These are phyloP conservation scores for Pangasius krempfi DNA, from an alignment of 2,797 vertebrate species.

Conservation along the genomic window DNA sequence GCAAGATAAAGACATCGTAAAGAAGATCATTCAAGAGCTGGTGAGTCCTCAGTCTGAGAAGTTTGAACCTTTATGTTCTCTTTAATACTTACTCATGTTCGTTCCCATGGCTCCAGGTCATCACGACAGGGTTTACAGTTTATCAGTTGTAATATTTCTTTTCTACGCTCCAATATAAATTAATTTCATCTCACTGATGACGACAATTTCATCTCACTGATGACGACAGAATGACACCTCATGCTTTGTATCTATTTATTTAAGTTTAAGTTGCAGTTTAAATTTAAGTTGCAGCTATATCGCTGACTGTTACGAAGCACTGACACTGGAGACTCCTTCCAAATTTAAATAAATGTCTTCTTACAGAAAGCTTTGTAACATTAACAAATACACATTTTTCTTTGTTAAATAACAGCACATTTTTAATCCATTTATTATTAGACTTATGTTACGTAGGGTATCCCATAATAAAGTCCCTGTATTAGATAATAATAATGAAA, in stretches of 20 bases:
- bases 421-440: neutral
- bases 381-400: neutral
- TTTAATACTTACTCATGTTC: neutral
- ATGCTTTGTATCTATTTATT: neutral
- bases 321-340: neutral
- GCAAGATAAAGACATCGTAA: slow-evolving; percentile 79
- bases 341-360: neutral
- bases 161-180: neutral
- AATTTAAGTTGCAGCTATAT: too few relatives aligned
- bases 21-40: slow-evolving; percentile 83
- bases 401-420: too few relatives aligned
- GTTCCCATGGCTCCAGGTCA: neutral
- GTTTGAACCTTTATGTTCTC: neutral
- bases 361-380: neutral
- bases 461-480: neutral
- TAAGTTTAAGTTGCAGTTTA: too few relatives aligned
- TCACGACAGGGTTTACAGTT: neutral
- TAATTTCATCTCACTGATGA: neutral
- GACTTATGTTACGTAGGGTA: neutral
- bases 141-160: neutral
- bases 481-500: too few relatives aligned
- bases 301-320: neutral
- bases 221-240: neutral
- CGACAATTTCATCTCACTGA: neutral
- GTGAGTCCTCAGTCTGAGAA: slow-evolving; percentile 70